Evolutionary conservation across 1,140 invertebrate genomes (phyloP), one percentile per base, ranked within the genome.

Genomic region (Paracyclopina nana): DNA sequence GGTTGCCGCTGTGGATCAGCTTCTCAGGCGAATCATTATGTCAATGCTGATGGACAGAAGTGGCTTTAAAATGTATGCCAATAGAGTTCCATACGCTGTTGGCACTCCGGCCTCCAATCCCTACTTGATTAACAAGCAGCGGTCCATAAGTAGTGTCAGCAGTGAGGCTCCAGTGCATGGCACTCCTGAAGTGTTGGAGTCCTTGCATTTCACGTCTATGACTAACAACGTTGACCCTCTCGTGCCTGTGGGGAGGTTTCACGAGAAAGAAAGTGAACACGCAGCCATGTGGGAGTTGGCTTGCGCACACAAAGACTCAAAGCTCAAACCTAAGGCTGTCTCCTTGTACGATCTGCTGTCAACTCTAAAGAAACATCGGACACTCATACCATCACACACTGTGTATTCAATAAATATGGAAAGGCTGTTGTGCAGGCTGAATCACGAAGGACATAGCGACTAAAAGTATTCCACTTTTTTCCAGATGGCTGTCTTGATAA

Each of bases 21-120:
- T 83, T 25, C 74, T 81, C 30, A 70, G 73, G 38, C 77, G 79
- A 60, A 69, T 85, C n/a, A 62, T 86, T 0, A 74, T 73, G 8
- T 70, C 74, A 6, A 71, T 82, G 8, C 64, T 85, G 40, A 72
- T 72, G 9, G 73, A 76, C 50, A 64, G 77, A 9, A 81, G 79
- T 59, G 76, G 78, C 6, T 85, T 79, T 57, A 71, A 75, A 54
- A 64, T 76, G 25, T 61, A 73, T 34, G 76, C 81, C 41, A 70
- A 67, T 1, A 65, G 71, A 29, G 81, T 80, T 56, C 72, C 74
- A 55, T 76, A 81, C 62, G 74, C 78, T 56, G 68, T 82, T 42
- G 82, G 81, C 3, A 70, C 72, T 38, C 69, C 73, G 28, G 69
- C 77, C 26, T 72, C 75, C 0, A 78, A 78, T 61, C 76, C 76